Percentiles rank a stretch among this genome's conserved stretches.
Conservation (phyloP, 2,888 invertebrate genomes). For the Formica aserva region DNA sequence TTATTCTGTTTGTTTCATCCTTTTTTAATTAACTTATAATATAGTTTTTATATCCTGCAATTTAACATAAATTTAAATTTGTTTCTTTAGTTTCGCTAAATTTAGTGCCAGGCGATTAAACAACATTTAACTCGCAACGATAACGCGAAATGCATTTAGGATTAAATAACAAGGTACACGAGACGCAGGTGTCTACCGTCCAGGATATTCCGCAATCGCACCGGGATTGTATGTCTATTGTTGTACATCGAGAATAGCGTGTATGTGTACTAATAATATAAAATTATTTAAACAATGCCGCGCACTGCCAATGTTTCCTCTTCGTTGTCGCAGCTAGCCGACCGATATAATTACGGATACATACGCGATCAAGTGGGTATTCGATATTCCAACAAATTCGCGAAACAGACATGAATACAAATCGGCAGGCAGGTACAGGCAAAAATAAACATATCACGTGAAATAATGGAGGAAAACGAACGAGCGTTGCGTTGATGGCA, state of each 20-base stretch:
- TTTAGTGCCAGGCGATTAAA: constrained; percentile 12
- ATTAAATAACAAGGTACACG: constrained; percentile 45
- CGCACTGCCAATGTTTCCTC: constrained; percentile 19
- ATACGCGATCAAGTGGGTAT: not conserved
- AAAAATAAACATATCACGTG: constrained; percentile 43
- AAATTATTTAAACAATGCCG: constrained; percentile 48
- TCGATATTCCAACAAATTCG: constrained; percentile 49
- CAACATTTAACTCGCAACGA: constrained; percentile 17
- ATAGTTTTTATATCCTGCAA: not conserved
- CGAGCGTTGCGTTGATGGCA: not conserved
- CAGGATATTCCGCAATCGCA: constrained; percentile 16
- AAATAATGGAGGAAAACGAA: constrained; percentile 23
- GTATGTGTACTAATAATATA: constrained; percentile 26
- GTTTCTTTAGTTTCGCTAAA: not conserved
- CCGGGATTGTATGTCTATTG: not conserved
- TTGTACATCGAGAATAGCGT: not conserved
- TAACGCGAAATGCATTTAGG: constrained; percentile 31
- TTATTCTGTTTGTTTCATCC: not conserved
- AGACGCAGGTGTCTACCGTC: constrained; percentile 34
- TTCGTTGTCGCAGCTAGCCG: constrained; percentile 12
- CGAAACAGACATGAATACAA: constrained; percentile 44
- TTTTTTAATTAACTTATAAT: not conserved
- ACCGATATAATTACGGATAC: constrained; percentile 36
- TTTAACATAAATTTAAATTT: constrained; percentile 6
- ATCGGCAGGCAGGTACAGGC: not conserved